A percentile compares a stretch with the other conserved stretches of the same genome.
These are phyloP conservation scores for Tachycineta bicolor DNA, from an alignment of 2,113 vertebrate species.

Conservation along the genomic window DNA sequence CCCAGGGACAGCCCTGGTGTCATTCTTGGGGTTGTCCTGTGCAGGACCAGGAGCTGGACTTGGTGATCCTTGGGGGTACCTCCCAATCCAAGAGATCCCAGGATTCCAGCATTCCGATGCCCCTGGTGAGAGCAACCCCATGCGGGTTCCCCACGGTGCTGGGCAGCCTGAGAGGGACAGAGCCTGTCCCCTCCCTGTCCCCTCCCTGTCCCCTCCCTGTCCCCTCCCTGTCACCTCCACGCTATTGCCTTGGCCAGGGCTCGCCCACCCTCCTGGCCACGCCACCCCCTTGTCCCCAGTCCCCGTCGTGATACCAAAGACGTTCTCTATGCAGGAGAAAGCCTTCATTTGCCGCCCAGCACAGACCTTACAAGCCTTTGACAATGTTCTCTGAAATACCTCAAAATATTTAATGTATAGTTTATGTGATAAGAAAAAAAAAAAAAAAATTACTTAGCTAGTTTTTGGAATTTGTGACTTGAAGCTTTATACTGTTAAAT, in stretches of 20 bases:
- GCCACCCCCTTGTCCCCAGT: neutral
- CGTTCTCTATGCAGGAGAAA: conserved; percentile 70
- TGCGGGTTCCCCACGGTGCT: accelerated
- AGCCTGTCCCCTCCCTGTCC: neutral
- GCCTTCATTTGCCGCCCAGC: conserved; percentile 78
- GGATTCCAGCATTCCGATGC: neutral
- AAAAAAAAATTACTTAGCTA: conserved; percentile 90
- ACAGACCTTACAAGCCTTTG: conserved; percentile 94
- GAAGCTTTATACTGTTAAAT: conserved; percentile 99
- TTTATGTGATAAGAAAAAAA: conserved; percentile 89
- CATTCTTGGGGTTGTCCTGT: neutral
- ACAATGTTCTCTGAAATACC: conserved; percentile 99
- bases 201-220: neutral
- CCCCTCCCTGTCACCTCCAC: neutral
- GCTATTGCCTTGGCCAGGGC: conserved; percentile 13
- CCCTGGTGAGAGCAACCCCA: neutral
- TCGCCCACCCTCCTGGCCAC: neutral
- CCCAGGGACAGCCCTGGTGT: neutral
- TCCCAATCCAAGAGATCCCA: neutral
- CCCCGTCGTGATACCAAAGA: conserved; percentile 74
- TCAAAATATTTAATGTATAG: conserved; percentile 99
- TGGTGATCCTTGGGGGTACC: neutral
- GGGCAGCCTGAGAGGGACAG: neutral
- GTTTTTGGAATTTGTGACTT: conserved; percentile 99
- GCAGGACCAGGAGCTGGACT: neutral